Evolutionary conservation across 2,888 invertebrate genomes (phyloP).

Genomic region (Synanthedon andrenaeformis): DNA sequence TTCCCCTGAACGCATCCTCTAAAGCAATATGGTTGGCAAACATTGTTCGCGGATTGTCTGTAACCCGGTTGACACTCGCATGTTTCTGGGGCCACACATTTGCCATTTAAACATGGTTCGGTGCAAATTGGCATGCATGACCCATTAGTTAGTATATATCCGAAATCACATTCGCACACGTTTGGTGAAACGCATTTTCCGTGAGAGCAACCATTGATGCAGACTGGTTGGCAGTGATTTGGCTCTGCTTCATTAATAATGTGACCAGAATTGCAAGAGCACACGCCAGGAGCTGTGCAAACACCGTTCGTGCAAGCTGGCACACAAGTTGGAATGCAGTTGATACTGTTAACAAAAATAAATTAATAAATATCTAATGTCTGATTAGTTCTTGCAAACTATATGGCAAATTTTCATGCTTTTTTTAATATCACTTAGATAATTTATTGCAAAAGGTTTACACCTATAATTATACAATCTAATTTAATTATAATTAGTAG

Average conservation of each 20-base stretch:
- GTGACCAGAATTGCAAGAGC: conserved; percentile 16
- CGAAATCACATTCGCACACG: conserved; percentile 27
- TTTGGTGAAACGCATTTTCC: conserved; percentile 29
- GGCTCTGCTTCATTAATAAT: not conserved
- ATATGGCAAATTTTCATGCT: not conserved
- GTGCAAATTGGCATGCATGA: conserved; percentile 48
- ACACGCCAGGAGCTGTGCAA: conserved; percentile 19
- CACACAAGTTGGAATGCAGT: conserved; percentile 25
- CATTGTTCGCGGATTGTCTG: conserved; percentile 15
- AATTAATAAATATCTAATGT: not conserved
- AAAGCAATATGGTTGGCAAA: conserved; percentile 22
- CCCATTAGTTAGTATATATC: conserved; percentile 18
- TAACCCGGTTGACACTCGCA: conserved; percentile 56
- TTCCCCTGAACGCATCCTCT: conserved; percentile 19
- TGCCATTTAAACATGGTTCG: conserved; percentile 57
- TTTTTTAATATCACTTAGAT: not conserved
- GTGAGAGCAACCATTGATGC: conserved; percentile 12
- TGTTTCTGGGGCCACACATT: conserved; percentile 53
- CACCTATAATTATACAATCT: too few relatives aligned
- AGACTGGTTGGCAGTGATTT: conserved; percentile 12
- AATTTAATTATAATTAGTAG: too few relatives aligned
- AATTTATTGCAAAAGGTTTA: too few relatives aligned
- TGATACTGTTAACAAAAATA: conserved; percentile 9
- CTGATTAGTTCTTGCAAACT: not conserved
- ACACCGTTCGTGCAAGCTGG: conserved; percentile 23